A percentile compares a stretch with the other conserved stretches of the same genome.
Evolutionary conservation across 2,888 invertebrate species (phyloP).

Genomic region (Tortricodes alternella): DNA sequence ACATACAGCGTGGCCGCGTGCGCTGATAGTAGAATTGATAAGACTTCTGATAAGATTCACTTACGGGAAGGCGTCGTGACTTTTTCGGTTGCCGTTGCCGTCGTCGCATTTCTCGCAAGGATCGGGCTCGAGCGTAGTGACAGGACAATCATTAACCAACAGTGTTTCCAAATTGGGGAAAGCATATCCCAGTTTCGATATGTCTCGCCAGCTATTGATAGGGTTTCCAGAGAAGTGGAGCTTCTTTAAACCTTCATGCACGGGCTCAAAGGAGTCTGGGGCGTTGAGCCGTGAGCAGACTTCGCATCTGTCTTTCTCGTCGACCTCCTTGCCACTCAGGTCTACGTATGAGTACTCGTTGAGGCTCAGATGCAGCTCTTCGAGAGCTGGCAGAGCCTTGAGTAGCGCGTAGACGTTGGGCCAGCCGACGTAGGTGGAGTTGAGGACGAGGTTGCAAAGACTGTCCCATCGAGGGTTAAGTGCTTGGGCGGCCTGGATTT

Average conservation of each 20-base stretch:
- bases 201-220: constrained; percentile 91
- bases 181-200: constrained; percentile 91
- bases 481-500: constrained; percentile 83
- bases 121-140: constrained; percentile 84
- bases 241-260: constrained; percentile 88
- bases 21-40: constrained; percentile 16
- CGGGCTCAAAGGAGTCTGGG: constrained; percentile 59
- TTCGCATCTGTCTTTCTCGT: constrained; percentile 67
- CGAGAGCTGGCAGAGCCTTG: constrained; percentile 89
- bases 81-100: constrained; percentile 75
- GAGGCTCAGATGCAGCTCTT: constrained; percentile 95
- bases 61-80: constrained; percentile 85
- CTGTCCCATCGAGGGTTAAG: constrained; percentile 80
- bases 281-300: constrained; percentile 67
- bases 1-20: constrained; percentile 36
- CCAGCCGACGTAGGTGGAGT: constrained; percentile 95
- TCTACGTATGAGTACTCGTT: constrained; percentile 93
- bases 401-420: constrained; percentile 89
- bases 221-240: constrained; percentile 95
- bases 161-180: constrained; percentile 94
- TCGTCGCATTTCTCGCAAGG: constrained; percentile 82
- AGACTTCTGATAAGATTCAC: constrained; percentile 40
- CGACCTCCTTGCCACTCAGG: constrained; percentile 76
- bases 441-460: constrained; percentile 91
- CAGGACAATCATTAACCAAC: constrained; percentile 93